Evolutionary conservation across 2,797 vertebrate genomes (phyloP), one percentile per base, ranked within the genome.

Genomic region (Liparis tanakae): DNA sequence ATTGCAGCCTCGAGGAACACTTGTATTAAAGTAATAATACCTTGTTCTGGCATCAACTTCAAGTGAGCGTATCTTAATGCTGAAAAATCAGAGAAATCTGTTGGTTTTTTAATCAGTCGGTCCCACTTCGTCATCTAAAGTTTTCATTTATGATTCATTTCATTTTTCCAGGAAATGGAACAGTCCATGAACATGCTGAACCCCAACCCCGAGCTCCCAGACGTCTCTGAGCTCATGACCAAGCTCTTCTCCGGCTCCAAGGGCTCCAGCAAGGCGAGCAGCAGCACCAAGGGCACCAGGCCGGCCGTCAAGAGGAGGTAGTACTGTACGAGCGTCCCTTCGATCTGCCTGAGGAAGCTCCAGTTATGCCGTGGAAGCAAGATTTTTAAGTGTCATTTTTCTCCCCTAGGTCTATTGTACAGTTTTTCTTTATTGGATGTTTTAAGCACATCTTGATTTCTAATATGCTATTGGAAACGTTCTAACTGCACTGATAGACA

Each of bases 161-260:
- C 22, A 5, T 70, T 78, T n/a, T n/a, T n/a, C 43, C 92, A 99
- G 98, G 98, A 99, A 94, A 99, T 99, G 96, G 98, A 99, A 79
- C 98, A 99, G 88, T 99, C 98, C 55, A 99, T 99, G 98, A 98
- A 99, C 89, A 99, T 99, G 98, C 89, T 99, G 90, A 99, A 98
- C 93, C 98, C 98, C 81, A 99, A 99, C 93, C 98, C 98, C 0
- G 98, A 99, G 85, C 94, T 99, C 56, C 98, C 98, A 34, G 98
- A 99, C 76, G 98, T 99, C 67, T 99, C 98, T 1, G 98, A 99
- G 87, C 97, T 99, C 84, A 99, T 99, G 97, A 99, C 98, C 85
- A 97, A 98, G 92, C 96, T 99, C 65, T 99, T 99, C 91, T 98
- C 97, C 1, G 93, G 93, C 86, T 97, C 98, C 85, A 99, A 99